A percentile compares a stretch with the other conserved stretches of the same genome.
These are phyloP conservation scores for Anisognathus igniventris DNA, from an alignment of 2,797 vertebrate species.

Conservation along the genomic window DNA sequence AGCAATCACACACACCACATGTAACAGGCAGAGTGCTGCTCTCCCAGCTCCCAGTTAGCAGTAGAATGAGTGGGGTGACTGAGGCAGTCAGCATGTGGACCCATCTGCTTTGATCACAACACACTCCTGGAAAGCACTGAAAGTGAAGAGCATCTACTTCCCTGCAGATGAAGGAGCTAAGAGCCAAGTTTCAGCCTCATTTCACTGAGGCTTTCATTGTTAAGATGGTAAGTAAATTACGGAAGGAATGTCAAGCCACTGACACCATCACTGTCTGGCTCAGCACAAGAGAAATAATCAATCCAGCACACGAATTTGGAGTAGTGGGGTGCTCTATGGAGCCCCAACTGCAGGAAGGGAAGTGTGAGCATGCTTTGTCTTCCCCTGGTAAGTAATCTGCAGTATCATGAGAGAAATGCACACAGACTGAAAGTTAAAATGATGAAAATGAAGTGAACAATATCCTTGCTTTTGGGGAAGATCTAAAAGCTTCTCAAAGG, in stretches of 20 bases:
- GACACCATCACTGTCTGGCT: background rate
- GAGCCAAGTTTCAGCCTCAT: background rate
- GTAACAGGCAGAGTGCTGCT: background rate
- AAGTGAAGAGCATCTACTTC: background rate
- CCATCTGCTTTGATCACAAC: background rate
- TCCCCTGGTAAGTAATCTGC: background rate
- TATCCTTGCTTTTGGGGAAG: background rate
- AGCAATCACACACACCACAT: background rate
- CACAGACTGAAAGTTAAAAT: background rate
- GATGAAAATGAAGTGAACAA: background rate
- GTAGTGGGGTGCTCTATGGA: background rate
- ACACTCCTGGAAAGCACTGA: background rate
- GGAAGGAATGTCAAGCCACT: background rate
- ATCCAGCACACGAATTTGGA: background rate
- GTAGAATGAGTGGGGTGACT: background rate
- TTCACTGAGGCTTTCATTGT: background rate
- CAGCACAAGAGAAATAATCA: background rate
- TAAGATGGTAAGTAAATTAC: background rate
- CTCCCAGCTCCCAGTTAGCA: background rate
- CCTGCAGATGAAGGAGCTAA: background rate
- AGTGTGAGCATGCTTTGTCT: fast-evolving
- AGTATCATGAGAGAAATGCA: background rate
- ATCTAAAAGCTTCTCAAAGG: slow-evolving; percentile 11
- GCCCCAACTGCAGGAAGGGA: background rate
- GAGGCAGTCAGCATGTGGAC: background rate